Base-by-base conservation (phyloP, 2,113 vertebrate genomes). In the Capreolus pygargus region DNA sequence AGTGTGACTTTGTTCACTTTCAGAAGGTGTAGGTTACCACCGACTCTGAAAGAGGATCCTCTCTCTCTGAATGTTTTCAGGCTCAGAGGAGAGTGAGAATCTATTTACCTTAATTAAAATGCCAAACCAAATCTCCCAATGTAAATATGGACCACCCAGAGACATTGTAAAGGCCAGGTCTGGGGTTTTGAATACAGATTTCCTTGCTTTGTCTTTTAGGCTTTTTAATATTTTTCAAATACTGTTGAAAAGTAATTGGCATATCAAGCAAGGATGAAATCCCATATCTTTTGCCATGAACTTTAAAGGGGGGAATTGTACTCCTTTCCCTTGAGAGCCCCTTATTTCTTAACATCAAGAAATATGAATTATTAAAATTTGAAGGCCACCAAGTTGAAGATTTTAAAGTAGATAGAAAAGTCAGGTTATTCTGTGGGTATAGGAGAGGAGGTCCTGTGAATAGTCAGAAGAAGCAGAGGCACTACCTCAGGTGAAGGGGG, bases 51-150 rank as follows among this genome's bases (percentile, higher is more conserved):
- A 97, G 97, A 92, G 39, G 94, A 97, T 93, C 94, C 74, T 96
- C 55, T 47, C 27, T 85, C 76, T 95, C 93, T 97, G 94, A 94
- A 92, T 70, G 88, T 81, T 61, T 97, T 67, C 67, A 89, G 95
- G 57, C 78, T 47, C 60, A 58, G 85, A 97, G 94, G 89, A 97
- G 97, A 95, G 25, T 55, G 74, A 92, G 89, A 96, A 83, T 96
- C 93, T 97, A 79, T 98, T 98, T 97, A 94, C 94, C 50, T 89
- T 86, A 97, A 70, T 95, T 96, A 79, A 97, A 98, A 95, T 97
- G 96, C 93, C 97, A 98, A 84, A 74, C 25, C 45, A 55, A 97
- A 97, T 93, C 94, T 91, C 89, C 67, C 74, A 45, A 7, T 79
- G 61, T 78, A 98, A 97, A 97, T 89, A 91, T 7, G 14, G 90